Conservation (phyloP, 2,797 vertebrate species). For the Oreortyx pictus region DNA sequence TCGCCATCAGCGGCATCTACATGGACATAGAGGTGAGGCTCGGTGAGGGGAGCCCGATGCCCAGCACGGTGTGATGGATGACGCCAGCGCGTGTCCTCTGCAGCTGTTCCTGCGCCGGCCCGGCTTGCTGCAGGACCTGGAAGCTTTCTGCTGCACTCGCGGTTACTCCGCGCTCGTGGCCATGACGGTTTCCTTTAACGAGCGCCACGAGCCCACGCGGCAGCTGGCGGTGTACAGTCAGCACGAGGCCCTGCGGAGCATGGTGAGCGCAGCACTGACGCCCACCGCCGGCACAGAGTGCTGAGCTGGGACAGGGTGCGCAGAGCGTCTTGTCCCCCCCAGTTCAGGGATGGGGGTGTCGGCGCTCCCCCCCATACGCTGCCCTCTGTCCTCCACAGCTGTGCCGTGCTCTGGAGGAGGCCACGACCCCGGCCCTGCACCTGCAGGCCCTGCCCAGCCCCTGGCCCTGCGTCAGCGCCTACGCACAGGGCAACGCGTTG, state of each 20-base stretch:
- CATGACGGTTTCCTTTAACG: slow-evolving; percentile 87
- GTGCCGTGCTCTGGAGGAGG: slow-evolving; percentile 83
- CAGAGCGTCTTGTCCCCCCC: not conserved
- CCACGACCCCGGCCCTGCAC: slow-evolving; percentile 77
- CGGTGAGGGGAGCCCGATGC: not conserved
- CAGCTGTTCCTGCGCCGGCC: slow-evolving; percentile 85
- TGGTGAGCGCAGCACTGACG: slow-evolving; percentile 71
- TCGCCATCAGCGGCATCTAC: slow-evolving; percentile 87
- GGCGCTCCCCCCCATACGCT: not conserved
- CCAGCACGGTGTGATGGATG: fast-evolving
- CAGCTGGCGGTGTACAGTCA: slow-evolving; percentile 88
- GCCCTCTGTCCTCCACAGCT: slow-evolving; percentile 72
- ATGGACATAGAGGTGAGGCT: slow-evolving; percentile 84
- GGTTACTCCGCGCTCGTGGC: slow-evolving; percentile 82
- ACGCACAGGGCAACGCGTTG: slow-evolving; percentile 83
- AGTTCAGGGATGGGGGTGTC: fast-evolving
- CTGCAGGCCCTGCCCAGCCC: slow-evolving; percentile 80
- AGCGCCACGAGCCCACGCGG: slow-evolving; percentile 83
- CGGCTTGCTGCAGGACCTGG: slow-evolving; percentile 83
- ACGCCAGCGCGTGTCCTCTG: not conserved
- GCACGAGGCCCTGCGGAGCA: slow-evolving; percentile 70
- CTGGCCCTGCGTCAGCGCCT: slow-evolving; percentile 80
- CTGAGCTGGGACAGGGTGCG: not conserved
- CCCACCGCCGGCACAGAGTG: fast-evolving
- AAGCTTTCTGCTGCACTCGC: slow-evolving; percentile 82